These are phyloP conservation scores for Microcebus griseorufus DNA, from an alignment of 2,113 vertebrate species.

Conservation along the genomic window DNA sequence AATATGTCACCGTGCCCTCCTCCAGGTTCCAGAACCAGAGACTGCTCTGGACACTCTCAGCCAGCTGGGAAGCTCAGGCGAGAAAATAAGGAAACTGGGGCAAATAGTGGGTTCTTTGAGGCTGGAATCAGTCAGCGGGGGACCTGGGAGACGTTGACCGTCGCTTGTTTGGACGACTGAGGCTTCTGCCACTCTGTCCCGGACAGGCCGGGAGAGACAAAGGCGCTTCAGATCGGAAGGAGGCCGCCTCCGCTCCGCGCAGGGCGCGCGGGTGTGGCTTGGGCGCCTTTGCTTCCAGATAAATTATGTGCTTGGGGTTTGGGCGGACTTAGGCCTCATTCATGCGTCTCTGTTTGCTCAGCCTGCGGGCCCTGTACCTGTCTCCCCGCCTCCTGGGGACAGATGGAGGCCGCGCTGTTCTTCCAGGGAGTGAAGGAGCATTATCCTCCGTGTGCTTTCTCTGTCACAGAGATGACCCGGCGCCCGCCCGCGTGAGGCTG, in stretches of 20 bases:
- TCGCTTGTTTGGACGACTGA: constrained; percentile 63
- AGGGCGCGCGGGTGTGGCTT: constrained; percentile 5
- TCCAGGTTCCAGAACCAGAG: constrained; percentile 7
- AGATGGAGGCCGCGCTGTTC: neutral
- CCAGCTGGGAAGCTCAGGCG: neutral
- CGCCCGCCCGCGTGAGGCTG: accelerated
- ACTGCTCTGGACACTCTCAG: neutral
- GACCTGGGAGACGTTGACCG: constrained; percentile 30
- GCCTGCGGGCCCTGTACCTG: constrained; percentile 49
- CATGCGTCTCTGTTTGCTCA: constrained; percentile 75
- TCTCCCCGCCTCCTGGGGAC: constrained; percentile 62
- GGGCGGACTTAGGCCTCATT: constrained; percentile 76
- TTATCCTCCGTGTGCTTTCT: neutral
- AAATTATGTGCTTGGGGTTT: constrained; percentile 79
- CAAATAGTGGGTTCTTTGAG: constrained; percentile 60
- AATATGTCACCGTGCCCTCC: neutral
- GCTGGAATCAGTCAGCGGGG: neutral
- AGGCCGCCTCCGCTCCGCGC: constrained; percentile 40
- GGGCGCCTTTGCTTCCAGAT: constrained; percentile 60
- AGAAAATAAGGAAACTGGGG: neutral
- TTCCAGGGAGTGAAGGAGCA: neutral
- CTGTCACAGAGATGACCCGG: too few relatives aligned
- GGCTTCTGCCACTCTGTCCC: constrained; percentile 64
- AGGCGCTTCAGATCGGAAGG: constrained; percentile 55
- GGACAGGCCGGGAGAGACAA: constrained; percentile 56